Percentiles rank a stretch among this genome's conserved stretches.
phyloP scores from a whole-genome alignment of 2,113 vertebrate genomes.

The Clupea harengus region DNA sequence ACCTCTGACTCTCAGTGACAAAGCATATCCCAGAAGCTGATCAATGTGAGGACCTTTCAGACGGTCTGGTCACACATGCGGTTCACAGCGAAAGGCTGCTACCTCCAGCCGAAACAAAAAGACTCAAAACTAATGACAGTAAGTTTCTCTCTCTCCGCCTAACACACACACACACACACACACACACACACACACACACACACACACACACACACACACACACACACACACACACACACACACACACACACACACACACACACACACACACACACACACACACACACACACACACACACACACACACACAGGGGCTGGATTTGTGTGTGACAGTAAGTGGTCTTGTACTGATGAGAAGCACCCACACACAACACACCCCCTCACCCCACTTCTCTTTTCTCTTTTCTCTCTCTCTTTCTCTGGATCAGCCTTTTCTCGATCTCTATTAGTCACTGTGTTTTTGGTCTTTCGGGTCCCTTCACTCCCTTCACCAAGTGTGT shows the following conservation, averaged over 20 bases:
- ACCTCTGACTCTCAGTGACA: neutral
- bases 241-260: too few species aligned
- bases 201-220: too few species aligned
- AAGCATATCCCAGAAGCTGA: neutral
- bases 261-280: too few species aligned
- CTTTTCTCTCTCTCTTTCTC: slow-evolving; percentile 15
- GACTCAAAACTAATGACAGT: slow-evolving; percentile 6
- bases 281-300: too few species aligned
- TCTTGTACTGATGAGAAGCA: slow-evolving; percentile 1
- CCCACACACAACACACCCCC: slow-evolving; percentile 26
- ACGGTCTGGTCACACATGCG: neutral
- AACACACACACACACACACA: too few species aligned
- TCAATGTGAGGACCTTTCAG: neutral
- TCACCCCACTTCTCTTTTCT: slow-evolving; percentile 15
- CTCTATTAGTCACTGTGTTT: slow-evolving; percentile 52
- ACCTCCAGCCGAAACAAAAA: neutral
- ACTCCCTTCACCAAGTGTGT: neutral
- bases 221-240: too few species aligned
- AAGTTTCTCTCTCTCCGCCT: neutral
- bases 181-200: too few species aligned
- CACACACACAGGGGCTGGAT: too few species aligned
- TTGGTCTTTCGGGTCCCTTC: slow-evolving; percentile 23
- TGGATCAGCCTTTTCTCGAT: slow-evolving; percentile 37
- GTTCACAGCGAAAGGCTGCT: neutral
- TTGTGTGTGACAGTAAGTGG: slow-evolving; percentile 5